phyloP scores from a whole-genome alignment of 2,113 vertebrate genomes.

The Nothoprocta perdicaria region DNA sequence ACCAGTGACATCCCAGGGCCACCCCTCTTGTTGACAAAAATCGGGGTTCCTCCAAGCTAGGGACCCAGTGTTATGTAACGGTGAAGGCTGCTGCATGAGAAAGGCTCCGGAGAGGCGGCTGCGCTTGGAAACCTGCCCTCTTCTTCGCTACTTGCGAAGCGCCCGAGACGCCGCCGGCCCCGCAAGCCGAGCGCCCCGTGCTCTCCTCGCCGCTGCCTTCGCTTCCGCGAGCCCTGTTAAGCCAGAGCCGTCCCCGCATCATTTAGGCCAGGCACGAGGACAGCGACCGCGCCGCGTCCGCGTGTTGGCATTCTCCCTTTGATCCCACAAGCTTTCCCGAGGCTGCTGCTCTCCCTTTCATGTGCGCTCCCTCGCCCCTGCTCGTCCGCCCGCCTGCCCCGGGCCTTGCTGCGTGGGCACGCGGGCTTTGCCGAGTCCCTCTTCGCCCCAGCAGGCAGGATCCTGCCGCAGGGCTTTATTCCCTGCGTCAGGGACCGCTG shows the following conservation, averaged over 20 bases:
- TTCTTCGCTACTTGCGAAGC: not conserved
- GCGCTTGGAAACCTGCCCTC: not conserved
- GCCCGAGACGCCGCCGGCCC: not conserved
- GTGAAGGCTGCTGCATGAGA: not conserved
- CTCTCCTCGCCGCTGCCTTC: not conserved
- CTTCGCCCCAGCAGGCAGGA: constrained; percentile 6
- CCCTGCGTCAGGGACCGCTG: not conserved
- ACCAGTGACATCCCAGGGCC: not conserved
- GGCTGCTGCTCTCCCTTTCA: constrained; percentile 11
- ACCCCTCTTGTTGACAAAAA: not conserved
- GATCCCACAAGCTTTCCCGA: not conserved
- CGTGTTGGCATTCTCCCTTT: not conserved
- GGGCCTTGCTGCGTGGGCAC: constrained; percentile 38
- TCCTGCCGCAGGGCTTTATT: not conserved
- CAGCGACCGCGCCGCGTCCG: not conserved
- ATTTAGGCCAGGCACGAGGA: not conserved
- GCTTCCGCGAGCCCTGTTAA: not conserved
- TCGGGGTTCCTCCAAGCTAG: not conserved
- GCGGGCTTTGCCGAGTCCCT: not conserved
- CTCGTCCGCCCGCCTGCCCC: not conserved
- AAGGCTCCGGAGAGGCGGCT: not conserved
- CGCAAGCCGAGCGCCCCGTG: too few relatives aligned
- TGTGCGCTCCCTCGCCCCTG: not conserved
- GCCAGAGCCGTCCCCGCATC: not conserved
- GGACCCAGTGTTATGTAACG: not conserved